Evolutionary conservation across 2,113 vertebrate genomes (phyloP).

Genomic region (Meriones unguiculatus): DNA sequence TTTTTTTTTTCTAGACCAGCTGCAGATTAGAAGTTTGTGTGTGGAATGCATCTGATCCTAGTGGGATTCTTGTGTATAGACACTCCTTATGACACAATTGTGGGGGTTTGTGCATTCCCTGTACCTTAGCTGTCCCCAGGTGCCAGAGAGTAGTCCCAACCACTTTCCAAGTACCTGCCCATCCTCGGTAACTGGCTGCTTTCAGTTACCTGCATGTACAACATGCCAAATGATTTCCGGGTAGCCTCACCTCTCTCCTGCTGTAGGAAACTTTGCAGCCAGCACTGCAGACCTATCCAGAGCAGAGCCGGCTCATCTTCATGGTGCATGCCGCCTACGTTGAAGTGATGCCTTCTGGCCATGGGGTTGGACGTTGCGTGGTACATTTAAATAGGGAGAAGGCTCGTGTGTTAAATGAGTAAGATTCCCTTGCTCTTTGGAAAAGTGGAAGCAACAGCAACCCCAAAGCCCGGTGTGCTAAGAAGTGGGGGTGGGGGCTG

Average conservation of each 20-base stretch:
- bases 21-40: neutral
- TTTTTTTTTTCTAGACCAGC: neutral
- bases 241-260: neutral
- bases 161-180: neutral
- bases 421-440: constrained; percentile 49
- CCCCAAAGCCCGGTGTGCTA: neutral
- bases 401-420: constrained; percentile 35
- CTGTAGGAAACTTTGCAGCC: neutral
- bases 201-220: neutral
- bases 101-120: neutral
- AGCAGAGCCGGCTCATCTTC: neutral
- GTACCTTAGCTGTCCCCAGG: neutral
- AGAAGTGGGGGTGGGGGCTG: neutral
- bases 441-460: neutral
- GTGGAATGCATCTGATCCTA: neutral
- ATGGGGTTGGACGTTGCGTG: constrained; percentile 7
- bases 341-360: neutral
- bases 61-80: neutral
- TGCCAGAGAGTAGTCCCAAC: neutral
- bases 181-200: neutral
- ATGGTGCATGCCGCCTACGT: neutral
- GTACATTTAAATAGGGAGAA: constrained; percentile 25
- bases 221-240: neutral
- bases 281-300: neutral
- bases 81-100: neutral